phyloP scores from a whole-genome alignment of 2,113 vertebrate genomes.

The Heterocephalus glaber region DNA sequence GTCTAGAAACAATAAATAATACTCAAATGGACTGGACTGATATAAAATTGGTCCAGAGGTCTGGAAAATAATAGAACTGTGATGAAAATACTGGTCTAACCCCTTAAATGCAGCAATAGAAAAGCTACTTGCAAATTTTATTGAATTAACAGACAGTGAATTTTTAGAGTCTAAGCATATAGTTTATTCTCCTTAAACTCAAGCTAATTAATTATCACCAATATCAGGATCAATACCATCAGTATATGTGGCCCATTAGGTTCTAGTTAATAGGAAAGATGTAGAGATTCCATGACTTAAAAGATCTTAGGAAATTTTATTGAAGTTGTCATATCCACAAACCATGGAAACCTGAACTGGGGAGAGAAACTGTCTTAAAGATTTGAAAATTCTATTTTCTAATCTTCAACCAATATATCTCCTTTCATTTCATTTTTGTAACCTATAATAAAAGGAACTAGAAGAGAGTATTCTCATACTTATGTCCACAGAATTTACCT shows the following conservation, averaged over 20 bases:
- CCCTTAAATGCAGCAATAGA: not conserved
- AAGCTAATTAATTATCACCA: not conserved
- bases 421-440: too few relatives aligned
- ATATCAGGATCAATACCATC: not conserved
- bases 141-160: not conserved
- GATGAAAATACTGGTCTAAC: not conserved
- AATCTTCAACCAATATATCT: not conserved
- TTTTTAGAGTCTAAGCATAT: not conserved
- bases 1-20: slow-evolving; percentile 3
- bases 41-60: not conserved
- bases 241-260: not conserved
- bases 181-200: not conserved
- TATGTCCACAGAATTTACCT: not conserved
- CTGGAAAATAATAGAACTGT: not conserved
- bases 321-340: not conserved
- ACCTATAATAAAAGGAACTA: not conserved
- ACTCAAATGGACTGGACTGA: not conserved
- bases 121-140: not conserved
- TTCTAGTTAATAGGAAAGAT: not conserved
- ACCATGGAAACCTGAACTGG: not conserved
- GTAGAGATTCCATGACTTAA: not conserved
- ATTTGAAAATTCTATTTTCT: not conserved
- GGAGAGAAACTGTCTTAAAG: not conserved
- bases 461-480: not conserved
- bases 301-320: not conserved